Evolutionary conservation across 2,888 invertebrate species (phyloP).

Genomic region (Acronicta alni): DNA sequence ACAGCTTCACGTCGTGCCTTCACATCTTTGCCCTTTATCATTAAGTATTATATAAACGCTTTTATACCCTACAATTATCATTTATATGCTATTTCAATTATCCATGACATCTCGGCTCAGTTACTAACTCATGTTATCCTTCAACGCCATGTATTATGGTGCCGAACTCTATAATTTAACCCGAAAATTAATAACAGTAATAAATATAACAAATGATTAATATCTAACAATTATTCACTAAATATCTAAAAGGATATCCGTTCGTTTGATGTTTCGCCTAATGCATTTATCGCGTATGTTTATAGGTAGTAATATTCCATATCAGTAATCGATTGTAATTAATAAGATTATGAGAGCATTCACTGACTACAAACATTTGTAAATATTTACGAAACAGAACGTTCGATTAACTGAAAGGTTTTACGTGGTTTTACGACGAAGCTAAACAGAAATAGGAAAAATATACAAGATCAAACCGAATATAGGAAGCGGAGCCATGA

Average conservation of each 20-base stretch:
- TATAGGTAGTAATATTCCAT: conserved; percentile 45
- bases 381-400: conserved; percentile 37
- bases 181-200: too few species aligned
- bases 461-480: conserved; percentile 25
- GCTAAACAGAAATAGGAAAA: conserved; percentile 8
- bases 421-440: conserved; percentile 12
- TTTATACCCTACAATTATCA: conserved; percentile 21
- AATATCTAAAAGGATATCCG: conserved; percentile 35
- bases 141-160: conserved; percentile 17
- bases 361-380: conserved; percentile 27
- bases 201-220: conserved; percentile 14
- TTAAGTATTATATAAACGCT: conserved; percentile 6
- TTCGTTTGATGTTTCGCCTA: conserved; percentile 36
- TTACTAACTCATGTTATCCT: conserved; percentile 18
- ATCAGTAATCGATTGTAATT: conserved; percentile 41
- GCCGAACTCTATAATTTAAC: too few species aligned
- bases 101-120: conserved; percentile 21
- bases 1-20: conserved; percentile 47
- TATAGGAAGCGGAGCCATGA: conserved; percentile 21
- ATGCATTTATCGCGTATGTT: conserved; percentile 43
- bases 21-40: conserved; percentile 36
- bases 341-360: conserved; percentile 37
- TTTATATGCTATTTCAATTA: conserved; percentile 37
- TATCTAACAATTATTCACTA: conserved; percentile 33
- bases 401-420: conserved; percentile 32